These are phyloP conservation scores for Micronisus gabar DNA, from an alignment of 2,113 vertebrate genomes.

Conservation along the genomic window DNA sequence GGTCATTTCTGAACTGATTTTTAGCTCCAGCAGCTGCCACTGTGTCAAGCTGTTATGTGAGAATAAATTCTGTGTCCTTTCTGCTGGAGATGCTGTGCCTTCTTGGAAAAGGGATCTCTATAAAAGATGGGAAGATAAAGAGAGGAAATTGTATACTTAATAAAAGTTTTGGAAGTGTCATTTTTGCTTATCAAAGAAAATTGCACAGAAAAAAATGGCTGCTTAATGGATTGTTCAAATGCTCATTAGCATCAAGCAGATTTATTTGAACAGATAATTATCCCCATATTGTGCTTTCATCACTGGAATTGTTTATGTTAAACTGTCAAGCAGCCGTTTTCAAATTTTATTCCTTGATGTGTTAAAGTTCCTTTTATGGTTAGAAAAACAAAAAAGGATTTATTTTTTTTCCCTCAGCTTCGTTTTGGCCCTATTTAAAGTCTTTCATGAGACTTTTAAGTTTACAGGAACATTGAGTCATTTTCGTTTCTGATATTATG, in stretches of 20 bases:
- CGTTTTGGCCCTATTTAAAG: background rate
- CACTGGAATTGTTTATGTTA: constrained; percentile 56
- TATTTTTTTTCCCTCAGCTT: background rate
- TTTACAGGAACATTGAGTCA: background rate
- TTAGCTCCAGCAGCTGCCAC: background rate
- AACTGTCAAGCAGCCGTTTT: constrained; percentile 22
- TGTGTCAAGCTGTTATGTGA: background rate
- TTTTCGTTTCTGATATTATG: background rate
- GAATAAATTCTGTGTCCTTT: background rate
- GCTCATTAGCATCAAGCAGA: constrained; percentile 57
- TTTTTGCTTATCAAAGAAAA: constrained; percentile 51
- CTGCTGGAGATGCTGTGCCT: background rate
- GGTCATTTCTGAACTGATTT: background rate
- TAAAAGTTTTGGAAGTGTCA: constrained; percentile 4
- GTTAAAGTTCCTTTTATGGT: background rate
- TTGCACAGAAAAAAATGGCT: background rate
- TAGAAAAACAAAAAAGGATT: background rate
- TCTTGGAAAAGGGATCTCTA: background rate
- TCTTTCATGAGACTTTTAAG: background rate
- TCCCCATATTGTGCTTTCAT: constrained; percentile 61
- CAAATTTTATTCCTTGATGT: constrained; percentile 31
- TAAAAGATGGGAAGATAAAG: background rate
- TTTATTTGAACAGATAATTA: constrained; percentile 64
- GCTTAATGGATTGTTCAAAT: constrained; percentile 50
- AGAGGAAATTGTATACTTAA: background rate